Base-by-base conservation (phyloP, 30 jellyfish, hydroid and myxozoan genomes). In the Pelagia noctiluca region DNA sequence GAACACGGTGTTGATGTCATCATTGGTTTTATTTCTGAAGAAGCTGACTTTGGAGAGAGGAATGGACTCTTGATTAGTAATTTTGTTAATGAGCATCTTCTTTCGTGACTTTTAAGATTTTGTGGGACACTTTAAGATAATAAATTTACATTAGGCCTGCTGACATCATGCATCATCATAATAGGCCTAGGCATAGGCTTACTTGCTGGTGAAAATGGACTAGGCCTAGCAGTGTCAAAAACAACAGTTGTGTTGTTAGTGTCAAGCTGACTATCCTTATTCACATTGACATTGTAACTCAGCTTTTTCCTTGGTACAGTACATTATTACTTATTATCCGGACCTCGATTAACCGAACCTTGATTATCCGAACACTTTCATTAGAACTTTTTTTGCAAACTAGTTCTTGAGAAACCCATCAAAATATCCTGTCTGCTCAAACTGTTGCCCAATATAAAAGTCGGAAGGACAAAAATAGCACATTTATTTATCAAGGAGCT, bases 11-110 rank as follows among this genome's bases (percentile, higher is more conserved):
- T 61, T 61, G 34, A 61, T 61, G 74, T 18, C 36, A 35, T 61
- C 74, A 61, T n/a, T 4, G 35, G 74, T 61, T 61, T 26, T 61
- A 61, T 61, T 61, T 26, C 74, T 19, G 74, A 61, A 31, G 36
- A 19, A 0, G 74, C 8, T 42, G 57, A 42, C 57, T 42, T 61
- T 11, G 74, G 74, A 61, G 34, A 61, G 4, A 19, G 74, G 74
- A 61, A 61, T 61, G 74, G 74, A 31, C 74, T 61, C 35, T 61
- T 61, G 74, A 61, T 61, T 26, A 61, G 74, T 21, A 61, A 7
- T 31, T 61, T 61, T 61, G 74, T 18, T 61, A 35, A 35, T 31
- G 74, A 61, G 36, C 34, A 61, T 61, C 74, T 61, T 61, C 35
- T 31, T 13, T 61, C 74, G 12, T n/a, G 74, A 19, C 74, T 61